Conservation (phyloP, 2,888 invertebrate species). For the Antheraea assamensis region DNA sequence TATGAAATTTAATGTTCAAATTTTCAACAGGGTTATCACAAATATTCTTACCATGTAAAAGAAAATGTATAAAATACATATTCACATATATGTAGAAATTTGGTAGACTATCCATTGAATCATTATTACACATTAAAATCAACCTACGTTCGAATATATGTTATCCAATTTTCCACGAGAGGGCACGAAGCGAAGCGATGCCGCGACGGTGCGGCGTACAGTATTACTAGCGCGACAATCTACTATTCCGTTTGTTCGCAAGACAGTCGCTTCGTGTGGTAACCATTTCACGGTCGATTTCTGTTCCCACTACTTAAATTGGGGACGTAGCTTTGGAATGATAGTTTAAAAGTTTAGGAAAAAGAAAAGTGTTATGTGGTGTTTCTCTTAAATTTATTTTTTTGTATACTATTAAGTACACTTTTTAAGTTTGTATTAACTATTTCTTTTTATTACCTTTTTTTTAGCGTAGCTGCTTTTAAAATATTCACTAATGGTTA, state of each 20-base stretch:
- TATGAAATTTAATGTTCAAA: neutral
- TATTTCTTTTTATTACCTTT: neutral
- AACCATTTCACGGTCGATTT: constrained; percentile 80
- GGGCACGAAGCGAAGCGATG: constrained; percentile 54
- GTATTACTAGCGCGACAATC: constrained; percentile 33
- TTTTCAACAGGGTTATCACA: neutral
- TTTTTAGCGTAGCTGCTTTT: neutral
- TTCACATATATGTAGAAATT: constrained; percentile 27
- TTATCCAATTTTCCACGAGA: constrained; percentile 75
- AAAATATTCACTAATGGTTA: neutral
- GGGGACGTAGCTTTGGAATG: constrained; percentile 52
- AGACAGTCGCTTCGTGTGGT: constrained; percentile 72
- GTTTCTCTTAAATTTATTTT: neutral
- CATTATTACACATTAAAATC: constrained; percentile 40
- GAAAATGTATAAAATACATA: neutral
- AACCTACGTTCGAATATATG: constrained; percentile 23
- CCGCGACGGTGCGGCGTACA: constrained; percentile 16
- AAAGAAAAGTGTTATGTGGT: constrained; percentile 1
- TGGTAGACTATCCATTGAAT: constrained; percentile 15
- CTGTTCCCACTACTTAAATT: constrained; percentile 66
- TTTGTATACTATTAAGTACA: neutral
- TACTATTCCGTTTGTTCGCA: constrained; percentile 74
- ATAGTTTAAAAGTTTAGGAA: constrained; percentile 40
- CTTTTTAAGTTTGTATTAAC: neutral
- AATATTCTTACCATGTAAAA: neutral